Base-by-base conservation (phyloP, 2,888 invertebrate genomes). In the Calameuta filiformis region DNA sequence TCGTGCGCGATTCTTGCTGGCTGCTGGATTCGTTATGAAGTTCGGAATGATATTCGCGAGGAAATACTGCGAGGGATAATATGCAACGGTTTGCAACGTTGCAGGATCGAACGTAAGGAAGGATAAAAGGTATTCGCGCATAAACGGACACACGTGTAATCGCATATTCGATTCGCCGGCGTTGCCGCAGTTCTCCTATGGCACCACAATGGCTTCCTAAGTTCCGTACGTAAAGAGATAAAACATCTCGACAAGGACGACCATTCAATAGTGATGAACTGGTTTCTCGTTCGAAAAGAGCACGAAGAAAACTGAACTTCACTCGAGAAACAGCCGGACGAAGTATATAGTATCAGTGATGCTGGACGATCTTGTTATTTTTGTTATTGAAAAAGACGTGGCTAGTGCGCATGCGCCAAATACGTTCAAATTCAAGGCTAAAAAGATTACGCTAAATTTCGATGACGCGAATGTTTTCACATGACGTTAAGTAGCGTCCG, bases 181-280 rank as follows among this genome's bases (percentile, higher is more conserved):
- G 80, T 77, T 79, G 83, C 80, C 80, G 84, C 79, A 81, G 84
- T 85, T 87, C 83, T 85, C 85, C 85, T 86, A 85, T 87, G 88
- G 86, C 86, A 89, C 87, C 86, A 89, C 88, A 87, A 88, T 88
- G 86, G 85, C 86, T 87, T 85, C 87, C 86, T 85, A 86, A 87
- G 86, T 85, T 85, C 83, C 83, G 77, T 83, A 83, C 84, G 86
- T 85, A 85, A 85, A 83, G 85, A 88, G 88, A 88, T 88, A 87
- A 88, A 87, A 84, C 86, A 88, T 88, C 88, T 87, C 83, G 87
- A 88, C 87, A 88, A 89, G 88, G 84, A 86, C 85, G 84, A 85
- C 87, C 84, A 89, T 87, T 89, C 87, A 87, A 88, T 88, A 89
- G 85, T 87, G 86, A 88, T 88, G 87, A 86, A 87, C 89, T 85